Conservation (phyloP, 2,113 vertebrate genomes). For the Megaptera novaeangliae region DNA sequence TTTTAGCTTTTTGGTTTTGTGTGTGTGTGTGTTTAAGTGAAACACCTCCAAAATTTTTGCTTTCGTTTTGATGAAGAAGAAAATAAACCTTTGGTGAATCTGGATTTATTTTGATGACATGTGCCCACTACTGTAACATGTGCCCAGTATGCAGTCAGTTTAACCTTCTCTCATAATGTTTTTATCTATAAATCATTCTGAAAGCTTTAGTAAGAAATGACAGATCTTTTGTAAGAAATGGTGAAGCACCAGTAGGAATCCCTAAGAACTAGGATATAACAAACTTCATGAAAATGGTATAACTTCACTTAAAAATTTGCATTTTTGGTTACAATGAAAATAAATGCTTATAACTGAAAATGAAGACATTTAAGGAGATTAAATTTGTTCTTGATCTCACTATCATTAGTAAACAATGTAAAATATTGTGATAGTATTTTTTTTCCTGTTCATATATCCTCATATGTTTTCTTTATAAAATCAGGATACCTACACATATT, state of each 20-base stretch:
- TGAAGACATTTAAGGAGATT: not conserved
- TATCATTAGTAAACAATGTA: not conserved
- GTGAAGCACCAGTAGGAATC: not conserved
- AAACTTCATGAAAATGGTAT: not conserved
- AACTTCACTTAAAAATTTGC: not conserved
- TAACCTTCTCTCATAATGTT: not conserved
- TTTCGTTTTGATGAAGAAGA: conserved; percentile 14
- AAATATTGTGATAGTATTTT: not conserved
- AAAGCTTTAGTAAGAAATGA: not conserved
- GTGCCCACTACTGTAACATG: not conserved
- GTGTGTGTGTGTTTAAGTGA: not conserved
- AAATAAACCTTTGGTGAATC: not conserved
- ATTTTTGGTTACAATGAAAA: not conserved
- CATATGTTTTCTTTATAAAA: not conserved
- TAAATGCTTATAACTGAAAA: not conserved
- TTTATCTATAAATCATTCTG: not conserved
- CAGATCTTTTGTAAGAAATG: not conserved
- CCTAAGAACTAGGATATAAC: not conserved
- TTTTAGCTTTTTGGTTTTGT: not conserved
- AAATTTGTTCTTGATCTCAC: not conserved
- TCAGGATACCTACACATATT: not conserved
- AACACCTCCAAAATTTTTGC: not conserved
- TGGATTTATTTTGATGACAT: not conserved
- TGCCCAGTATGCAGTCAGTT: not conserved
- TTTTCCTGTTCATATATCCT: not conserved